Base-by-base conservation (phyloP, 2,888 invertebrate genomes). In the Drosophila neutralis region DNA sequence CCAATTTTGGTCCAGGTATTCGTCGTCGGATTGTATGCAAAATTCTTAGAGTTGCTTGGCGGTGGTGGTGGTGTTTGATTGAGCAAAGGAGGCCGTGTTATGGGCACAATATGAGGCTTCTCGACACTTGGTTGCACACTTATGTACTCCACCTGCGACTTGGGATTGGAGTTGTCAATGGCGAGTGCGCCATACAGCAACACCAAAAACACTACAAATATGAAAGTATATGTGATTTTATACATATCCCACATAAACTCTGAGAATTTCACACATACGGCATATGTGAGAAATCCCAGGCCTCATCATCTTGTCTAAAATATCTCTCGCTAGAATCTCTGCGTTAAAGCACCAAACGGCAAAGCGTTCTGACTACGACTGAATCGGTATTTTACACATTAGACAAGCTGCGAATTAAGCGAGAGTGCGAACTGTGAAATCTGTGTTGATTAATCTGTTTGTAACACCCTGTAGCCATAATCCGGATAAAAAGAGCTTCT, bases 121-220 rank as follows among this genome's bases (percentile, higher is more conserved):
- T 31, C 63, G 15, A 49, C 60, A 11, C 57, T 74, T 4, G 27
- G 48, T 13, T 42, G 40, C 4, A 24, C 21, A n/a, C 18, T 80
- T n/a, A 92, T 84, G 31, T 92, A 82, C 68, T 92, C 92, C 69
- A 92, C 92, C 69, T 92, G 92, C 24, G 85, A 82, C 76, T 91
- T 91, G 13, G 91, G 91, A 76, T 91, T 89, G 33, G 76, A 64
- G 40, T 76, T 63, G 21, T 90, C 88, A 29, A 78, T 31, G 5
- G 75, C 54, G n/a, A 70, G 6, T 11, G 53, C 58, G 15, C 54
- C 65, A 29, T 52, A 66, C 11, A 77, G 2, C 54, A 77, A 15
- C 35, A 59, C 27, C 56, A 78, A 58, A 8, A 69, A 11, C 57
- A 70, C 90, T 84, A 62, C 33, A 33, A 15, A 53, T 18, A 42